phyloP scores from a whole-genome alignment of 1,140 invertebrate species.

The Nephotettix cincticeps region DNA sequence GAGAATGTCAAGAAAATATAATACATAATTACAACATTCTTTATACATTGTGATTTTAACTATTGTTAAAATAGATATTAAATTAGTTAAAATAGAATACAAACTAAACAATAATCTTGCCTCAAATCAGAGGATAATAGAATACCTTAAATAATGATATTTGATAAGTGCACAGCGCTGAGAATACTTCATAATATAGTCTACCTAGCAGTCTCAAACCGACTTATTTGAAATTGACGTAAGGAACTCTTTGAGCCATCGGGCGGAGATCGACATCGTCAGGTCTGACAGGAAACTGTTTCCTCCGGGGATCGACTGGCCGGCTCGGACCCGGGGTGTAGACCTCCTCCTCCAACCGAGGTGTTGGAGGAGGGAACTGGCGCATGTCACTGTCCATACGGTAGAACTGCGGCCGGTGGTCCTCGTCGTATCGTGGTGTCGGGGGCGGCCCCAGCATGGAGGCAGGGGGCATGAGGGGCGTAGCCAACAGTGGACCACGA shows the following conservation, averaged over 20 bases:
- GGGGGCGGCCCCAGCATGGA: neutral
- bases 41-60: too few relatives aligned
- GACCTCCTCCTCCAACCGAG: constrained; percentile 20
- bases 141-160: too few relatives aligned
- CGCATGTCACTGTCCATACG: constrained; percentile 7
- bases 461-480: neutral
- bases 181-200: too few relatives aligned
- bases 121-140: too few relatives aligned
- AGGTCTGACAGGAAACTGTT: neutral
- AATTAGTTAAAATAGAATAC: too few relatives aligned
- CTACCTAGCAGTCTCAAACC: too few relatives aligned
- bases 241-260: constrained; percentile 7
- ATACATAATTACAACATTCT: too few relatives aligned
- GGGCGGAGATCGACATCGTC: constrained; percentile 4
- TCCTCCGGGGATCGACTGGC: constrained; percentile 6
- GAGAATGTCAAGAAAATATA: too few relatives aligned
- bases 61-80: too few relatives aligned
- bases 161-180: too few relatives aligned
- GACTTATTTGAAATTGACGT: neutral
- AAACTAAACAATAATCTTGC: too few relatives aligned
- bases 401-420: neutral
- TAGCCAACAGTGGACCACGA: neutral
- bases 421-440: constrained; percentile 24
- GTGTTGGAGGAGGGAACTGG: constrained; percentile 22
- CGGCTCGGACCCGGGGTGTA: neutral